Percentiles rank a stretch among this genome's conserved stretches.
phyloP scores from a whole-genome alignment of 2,888 invertebrate genomes.

The Eupithecia vulgata region DNA sequence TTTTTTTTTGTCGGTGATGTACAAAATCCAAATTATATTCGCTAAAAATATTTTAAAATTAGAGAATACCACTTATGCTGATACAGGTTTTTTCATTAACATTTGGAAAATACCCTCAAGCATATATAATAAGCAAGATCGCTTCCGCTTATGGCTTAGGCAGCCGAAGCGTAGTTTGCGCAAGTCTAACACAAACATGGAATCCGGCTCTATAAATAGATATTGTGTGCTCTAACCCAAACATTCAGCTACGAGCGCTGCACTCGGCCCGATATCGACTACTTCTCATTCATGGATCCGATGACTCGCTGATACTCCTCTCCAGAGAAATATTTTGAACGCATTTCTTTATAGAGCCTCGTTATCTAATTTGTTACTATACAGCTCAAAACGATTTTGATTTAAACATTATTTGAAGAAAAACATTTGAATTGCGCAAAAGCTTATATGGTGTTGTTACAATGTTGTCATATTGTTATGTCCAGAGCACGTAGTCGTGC shows the following conservation, averaged over 20 bases:
- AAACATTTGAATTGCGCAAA: too few relatives aligned
- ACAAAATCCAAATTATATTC: background rate
- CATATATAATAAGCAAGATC: background rate
- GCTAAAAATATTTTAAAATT: too few relatives aligned
- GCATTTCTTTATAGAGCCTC: background rate
- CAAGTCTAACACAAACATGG: constrained; percentile 45
- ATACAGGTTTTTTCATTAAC: background rate
- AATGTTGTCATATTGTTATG: too few relatives aligned
- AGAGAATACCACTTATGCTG: too few relatives aligned
- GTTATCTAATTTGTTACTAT: background rate
- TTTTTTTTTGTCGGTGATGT: background rate
- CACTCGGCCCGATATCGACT: constrained; percentile 19
- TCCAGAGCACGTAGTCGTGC: too few relatives aligned
- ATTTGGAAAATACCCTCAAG: background rate
- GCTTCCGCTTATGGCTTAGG: background rate
- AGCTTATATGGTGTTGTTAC: too few relatives aligned
- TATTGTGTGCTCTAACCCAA: constrained; percentile 41
- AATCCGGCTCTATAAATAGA: constrained; percentile 46
- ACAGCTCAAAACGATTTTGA: too few relatives aligned
- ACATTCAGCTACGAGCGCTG: constrained; percentile 37
- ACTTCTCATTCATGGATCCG: background rate
- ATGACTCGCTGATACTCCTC: background rate
- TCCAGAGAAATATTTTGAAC: background rate
- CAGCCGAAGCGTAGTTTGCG: constrained; percentile 34
- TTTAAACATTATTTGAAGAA: background rate